A percentile compares a stretch with the other conserved stretches of the same genome.
phyloP scores from a whole-genome alignment of 1,140 invertebrate species.

The Drosophila carrolli region DNA sequence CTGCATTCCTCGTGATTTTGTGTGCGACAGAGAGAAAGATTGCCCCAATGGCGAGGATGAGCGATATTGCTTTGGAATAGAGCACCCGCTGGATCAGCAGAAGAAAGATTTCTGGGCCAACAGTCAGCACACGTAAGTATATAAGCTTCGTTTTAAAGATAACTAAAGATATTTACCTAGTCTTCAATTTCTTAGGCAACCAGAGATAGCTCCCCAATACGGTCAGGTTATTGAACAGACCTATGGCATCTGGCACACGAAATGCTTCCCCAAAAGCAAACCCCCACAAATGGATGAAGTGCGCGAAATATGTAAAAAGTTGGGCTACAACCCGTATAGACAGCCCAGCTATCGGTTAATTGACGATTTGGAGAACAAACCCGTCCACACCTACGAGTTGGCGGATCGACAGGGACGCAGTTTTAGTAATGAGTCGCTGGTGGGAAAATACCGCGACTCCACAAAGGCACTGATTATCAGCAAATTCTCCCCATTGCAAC shows the following conservation, averaged over 20 bases:
- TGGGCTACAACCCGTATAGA: constrained; percentile 81
- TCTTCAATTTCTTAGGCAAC: constrained; percentile 39
- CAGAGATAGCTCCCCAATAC: constrained; percentile 46
- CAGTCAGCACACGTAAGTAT: constrained; percentile 43
- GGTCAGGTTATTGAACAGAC: constrained; percentile 86
- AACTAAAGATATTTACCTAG: neutral
- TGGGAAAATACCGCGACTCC: constrained; percentile 67
- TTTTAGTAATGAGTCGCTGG: constrained; percentile 62
- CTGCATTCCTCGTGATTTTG: constrained; percentile 89
- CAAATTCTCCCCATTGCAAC: constrained; percentile 76
- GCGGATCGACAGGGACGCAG: constrained; percentile 59
- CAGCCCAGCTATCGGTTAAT: constrained; percentile 76
- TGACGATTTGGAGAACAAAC: constrained; percentile 67
- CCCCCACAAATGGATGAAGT: constrained; percentile 79
- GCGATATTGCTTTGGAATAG: constrained; percentile 85
- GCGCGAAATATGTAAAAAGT: constrained; percentile 83
- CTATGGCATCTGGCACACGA: constrained; percentile 87
- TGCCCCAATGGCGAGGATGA: constrained; percentile 91
- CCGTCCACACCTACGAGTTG: constrained; percentile 61
- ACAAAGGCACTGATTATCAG: constrained; percentile 76
- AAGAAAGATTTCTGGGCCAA: constrained; percentile 51
- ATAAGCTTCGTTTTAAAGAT: neutral
- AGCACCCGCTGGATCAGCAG: constrained; percentile 66
- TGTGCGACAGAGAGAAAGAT: constrained; percentile 89
- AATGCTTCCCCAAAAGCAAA: constrained; percentile 85